A percentile compares a stretch with the other conserved stretches of the same genome.
These are phyloP conservation scores for Pseudochromis fuscus DNA, from an alignment of 2,797 vertebrate species.

Conservation along the genomic window DNA sequence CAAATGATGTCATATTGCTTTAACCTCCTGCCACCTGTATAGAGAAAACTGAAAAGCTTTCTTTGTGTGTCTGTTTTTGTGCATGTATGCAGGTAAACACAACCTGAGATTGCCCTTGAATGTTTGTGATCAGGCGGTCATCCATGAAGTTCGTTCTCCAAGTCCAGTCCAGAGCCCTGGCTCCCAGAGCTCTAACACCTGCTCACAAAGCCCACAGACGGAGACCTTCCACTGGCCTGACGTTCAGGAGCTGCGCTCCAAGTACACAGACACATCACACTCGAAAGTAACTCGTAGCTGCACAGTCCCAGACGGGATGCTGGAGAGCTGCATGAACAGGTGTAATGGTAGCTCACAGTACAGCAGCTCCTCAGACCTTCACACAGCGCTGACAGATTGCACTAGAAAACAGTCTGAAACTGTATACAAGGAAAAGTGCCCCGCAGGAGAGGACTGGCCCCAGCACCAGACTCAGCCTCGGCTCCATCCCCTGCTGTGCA, in stretches of 20 bases:
- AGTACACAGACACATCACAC: conserved; percentile 74
- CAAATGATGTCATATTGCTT: conserved; percentile 8
- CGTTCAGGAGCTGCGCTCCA: conserved; percentile 91
- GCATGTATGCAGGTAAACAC: conserved; percentile 81
- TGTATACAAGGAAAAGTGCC: background rate
- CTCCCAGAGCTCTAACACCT: conserved; percentile 66
- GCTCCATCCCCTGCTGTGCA: conserved; percentile 65
- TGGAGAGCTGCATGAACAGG: conserved; percentile 55
- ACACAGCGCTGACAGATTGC: conserved; percentile 45
- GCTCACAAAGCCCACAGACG: conserved; percentile 82
- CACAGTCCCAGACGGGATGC: conserved; percentile 81
- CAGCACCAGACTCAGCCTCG: conserved; percentile 24
- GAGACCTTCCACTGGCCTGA: conserved; percentile 93
- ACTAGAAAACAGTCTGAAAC: conserved; percentile 16
- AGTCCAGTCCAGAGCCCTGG: conserved; percentile 68
- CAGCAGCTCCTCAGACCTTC: conserved; percentile 54
- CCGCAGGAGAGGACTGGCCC: conserved; percentile 58
- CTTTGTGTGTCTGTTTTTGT: conserved; percentile 32
- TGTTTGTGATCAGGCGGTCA: conserved; percentile 71
- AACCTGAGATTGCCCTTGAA: conserved; percentile 77
- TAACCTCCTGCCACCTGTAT: background rate
- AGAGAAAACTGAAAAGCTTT: conserved; percentile 21
- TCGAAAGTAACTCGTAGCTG: conserved; percentile 75
- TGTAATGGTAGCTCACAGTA: conserved; percentile 58
- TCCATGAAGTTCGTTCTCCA: conserved; percentile 79